phyloP scores from a whole-genome alignment of 2,888 invertebrate genomes.

The Serripes groenlandicus region DNA sequence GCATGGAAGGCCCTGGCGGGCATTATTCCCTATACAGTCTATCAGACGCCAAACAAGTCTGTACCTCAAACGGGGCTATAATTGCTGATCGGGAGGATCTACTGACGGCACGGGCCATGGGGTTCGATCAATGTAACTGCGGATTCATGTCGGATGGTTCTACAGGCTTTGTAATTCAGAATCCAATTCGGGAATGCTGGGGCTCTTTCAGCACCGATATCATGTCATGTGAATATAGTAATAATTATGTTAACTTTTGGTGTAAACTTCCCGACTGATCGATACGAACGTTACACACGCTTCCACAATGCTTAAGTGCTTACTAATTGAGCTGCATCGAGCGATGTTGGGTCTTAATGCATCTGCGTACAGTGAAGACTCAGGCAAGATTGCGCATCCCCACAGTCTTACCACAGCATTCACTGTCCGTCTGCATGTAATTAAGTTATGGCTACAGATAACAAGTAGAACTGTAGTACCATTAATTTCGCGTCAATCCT shows the following conservation, averaged over 20 bases:
- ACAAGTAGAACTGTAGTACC: no score
- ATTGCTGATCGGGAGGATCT: slow-evolving; percentile 1
- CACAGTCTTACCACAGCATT: no score
- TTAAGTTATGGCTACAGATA: no score
- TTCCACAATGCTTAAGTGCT: not conserved
- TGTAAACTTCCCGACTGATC: slow-evolving; percentile 1
- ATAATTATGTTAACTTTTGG: not conserved
- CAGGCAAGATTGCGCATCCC: not conserved
- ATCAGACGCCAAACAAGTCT: not conserved
- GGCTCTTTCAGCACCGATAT: not conserved
- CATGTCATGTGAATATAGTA: not conserved
- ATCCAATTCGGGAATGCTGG: not conserved
- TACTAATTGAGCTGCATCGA: not conserved
- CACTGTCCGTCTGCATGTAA: no score
- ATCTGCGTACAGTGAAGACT: not conserved
- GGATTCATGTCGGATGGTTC: slow-evolving; percentile 4
- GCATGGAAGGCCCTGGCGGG: not conserved
- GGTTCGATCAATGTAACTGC: slow-evolving; percentile 2
- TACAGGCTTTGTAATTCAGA: slow-evolving; percentile 1
- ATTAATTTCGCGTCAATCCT: no score
- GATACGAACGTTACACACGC: no score
- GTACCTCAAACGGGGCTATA: not conserved
- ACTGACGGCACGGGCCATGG: not conserved
- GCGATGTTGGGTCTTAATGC: not conserved
- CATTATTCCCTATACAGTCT: not conserved